Base-by-base conservation (phyloP, 2,113 vertebrate species). In the Noctilio leporinus region DNA sequence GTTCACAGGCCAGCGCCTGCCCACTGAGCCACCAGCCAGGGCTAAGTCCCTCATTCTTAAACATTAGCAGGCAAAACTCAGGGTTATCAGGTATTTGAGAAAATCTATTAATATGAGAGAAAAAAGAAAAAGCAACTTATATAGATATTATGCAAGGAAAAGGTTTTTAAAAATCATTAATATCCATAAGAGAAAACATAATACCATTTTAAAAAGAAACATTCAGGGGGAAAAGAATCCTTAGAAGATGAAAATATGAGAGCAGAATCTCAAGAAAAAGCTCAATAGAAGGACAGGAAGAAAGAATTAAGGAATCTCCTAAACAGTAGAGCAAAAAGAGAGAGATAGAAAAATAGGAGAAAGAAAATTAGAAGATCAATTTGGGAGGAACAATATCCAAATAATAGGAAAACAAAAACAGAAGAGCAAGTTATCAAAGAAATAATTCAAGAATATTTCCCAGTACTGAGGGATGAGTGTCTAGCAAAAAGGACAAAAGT, bases 341-440 rank as follows among this genome's bases (percentile, higher is more conserved):
- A 73, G 38, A 92, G 47, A 65, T 51, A 6, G 28, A 67, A 86
- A 96, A 94, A 22, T 65, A 45, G 80, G 49, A 87, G 53, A 76
- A 17, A 91, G 51, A 73, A 89, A 94, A 93, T 38, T 40, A 49
- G 47, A 65, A 87, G 40, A 87, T n/a, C 53, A 53, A 4, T 89
- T 72, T 90, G 40, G 55, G 75, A 96, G 73, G 35, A 47, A 67
- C 55, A 95, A 82, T 64, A 94, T 55, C 5, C 62, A 92, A 76
- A 78, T 59, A 92, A 78, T 28, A 86, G 51, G n/a, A 81, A 35
- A 91, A 95, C 67, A 91, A 91, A 95, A 73, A 91, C 43, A 93
- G 69, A 87, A 8, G n/a, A 93, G 19, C 15, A 95, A 85, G 30
- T 65, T 85, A 86, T 26, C 35, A 83, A 76, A 67, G 55, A 90